phyloP scores from a whole-genome alignment of 2,113 vertebrate genomes.

The Myrmophylax atrothorax region DNA sequence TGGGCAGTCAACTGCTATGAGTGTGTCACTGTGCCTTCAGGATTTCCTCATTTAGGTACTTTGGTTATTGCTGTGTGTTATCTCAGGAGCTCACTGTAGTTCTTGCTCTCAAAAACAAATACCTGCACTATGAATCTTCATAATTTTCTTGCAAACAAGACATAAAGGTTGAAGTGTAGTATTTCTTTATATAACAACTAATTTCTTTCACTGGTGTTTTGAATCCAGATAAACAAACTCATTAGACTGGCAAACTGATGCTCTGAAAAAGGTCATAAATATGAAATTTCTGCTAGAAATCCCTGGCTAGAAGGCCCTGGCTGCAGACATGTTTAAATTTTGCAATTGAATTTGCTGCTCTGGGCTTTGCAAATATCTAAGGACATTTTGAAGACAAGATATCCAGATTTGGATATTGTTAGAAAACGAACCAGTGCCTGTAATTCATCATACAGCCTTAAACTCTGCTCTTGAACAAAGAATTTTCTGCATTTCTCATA shows the following conservation, averaged over 20 bases:
- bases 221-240: background rate
- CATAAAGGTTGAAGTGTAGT: background rate
- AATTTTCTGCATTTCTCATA: background rate
- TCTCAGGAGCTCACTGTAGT: background rate
- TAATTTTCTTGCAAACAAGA: background rate
- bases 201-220: background rate
- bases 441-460: background rate
- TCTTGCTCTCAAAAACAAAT: background rate
- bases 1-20: background rate
- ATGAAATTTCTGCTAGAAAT: background rate
- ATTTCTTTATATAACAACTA: background rate
- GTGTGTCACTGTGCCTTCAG: background rate
- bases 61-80: background rate
- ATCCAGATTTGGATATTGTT: background rate
- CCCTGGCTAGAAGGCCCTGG: background rate
- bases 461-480: background rate
- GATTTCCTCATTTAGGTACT: background rate
- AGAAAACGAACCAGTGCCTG: background rate
- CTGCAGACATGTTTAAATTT: background rate
- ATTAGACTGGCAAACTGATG: background rate
- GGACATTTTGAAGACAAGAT: background rate
- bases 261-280: background rate
- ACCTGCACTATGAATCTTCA: background rate
- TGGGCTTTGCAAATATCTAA: background rate
- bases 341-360: background rate